Conservation (phyloP, 2,888 invertebrate species). For the Drosophila yooni region DNA sequence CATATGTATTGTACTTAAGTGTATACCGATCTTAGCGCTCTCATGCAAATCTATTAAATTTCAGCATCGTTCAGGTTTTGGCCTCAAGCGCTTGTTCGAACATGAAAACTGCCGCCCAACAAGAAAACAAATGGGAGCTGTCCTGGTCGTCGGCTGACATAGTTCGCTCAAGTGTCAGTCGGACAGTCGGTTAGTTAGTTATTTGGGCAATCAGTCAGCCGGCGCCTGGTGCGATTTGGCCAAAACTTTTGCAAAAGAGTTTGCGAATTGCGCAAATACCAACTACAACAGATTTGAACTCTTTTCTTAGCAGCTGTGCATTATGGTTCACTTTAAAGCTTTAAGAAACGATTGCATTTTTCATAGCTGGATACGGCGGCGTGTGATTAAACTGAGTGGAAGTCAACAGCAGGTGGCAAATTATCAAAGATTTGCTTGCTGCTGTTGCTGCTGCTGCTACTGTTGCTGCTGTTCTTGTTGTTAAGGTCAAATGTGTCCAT, state of each 20-base stretch:
- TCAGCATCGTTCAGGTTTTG: slow-evolving; percentile 19
- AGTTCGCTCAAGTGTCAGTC: slow-evolving; percentile 69
- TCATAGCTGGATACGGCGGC: slow-evolving; percentile 31
- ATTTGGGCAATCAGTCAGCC: slow-evolving; percentile 37
- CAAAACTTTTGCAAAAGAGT: slow-evolving; percentile 33
- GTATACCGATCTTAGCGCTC: slow-evolving; percentile 6
- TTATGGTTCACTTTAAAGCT: slow-evolving; percentile 22
- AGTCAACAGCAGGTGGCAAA: slow-evolving; percentile 62
- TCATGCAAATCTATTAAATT: slow-evolving; percentile 30
- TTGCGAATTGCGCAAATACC: slow-evolving; percentile 61
- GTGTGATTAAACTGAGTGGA: slow-evolving; percentile 50
- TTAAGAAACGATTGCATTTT: slow-evolving; percentile 46
- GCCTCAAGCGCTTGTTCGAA: slow-evolving; percentile 14
- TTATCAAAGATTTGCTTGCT: slow-evolving; percentile 10
- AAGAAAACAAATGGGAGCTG: slow-evolving; percentile 50
- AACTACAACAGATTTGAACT: slow-evolving; percentile 9
- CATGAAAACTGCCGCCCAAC: slow-evolving; percentile 46
- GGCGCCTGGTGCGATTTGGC: slow-evolving; percentile 20
- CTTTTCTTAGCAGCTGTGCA: slow-evolving; percentile 42
- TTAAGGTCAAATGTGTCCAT: slow-evolving; percentile 72
- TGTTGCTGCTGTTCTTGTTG: not conserved
- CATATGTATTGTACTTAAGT: slow-evolving; percentile 25
- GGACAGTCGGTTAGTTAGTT: slow-evolving; percentile 28
- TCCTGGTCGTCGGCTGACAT: slow-evolving; percentile 47
- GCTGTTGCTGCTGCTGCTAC: slow-evolving; percentile 12